phyloP scores from a whole-genome alignment of 1,140 invertebrate species.

The Papilio helenus region DNA sequence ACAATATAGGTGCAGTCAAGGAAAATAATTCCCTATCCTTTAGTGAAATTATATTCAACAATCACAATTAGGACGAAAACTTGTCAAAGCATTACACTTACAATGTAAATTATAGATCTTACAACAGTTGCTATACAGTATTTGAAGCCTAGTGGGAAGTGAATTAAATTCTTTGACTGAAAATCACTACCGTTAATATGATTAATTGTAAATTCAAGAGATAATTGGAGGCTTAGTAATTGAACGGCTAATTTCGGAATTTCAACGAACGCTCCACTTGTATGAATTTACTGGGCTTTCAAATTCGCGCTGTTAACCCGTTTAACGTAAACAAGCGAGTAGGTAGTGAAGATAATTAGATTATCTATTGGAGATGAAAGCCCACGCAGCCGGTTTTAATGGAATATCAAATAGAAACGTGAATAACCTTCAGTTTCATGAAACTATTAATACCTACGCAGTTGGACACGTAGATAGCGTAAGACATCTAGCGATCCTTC shows the following conservation, averaged over 20 bases:
- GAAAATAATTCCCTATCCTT: not conserved
- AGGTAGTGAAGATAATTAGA: constrained; percentile 29
- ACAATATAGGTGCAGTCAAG: not conserved
- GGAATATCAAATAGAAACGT: constrained; percentile 5
- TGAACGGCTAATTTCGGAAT: constrained; percentile 30
- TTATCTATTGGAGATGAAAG: constrained; percentile 28
- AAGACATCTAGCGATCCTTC: not conserved
- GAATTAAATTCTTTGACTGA: not conserved
- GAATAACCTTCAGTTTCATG: constrained; percentile 19
- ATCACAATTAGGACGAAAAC: too few species aligned
- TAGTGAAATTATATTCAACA: too few species aligned
- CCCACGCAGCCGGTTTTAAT: constrained; percentile 21
- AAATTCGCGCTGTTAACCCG: constrained; percentile 18
- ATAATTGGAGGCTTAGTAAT: constrained; percentile 24
- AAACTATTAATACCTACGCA: constrained; percentile 36
- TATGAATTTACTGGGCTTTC: constrained; percentile 33
- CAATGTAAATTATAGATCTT: too few species aligned
- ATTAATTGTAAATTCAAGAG: constrained; percentile 31
- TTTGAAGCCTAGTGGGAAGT: not conserved
- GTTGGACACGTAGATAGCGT: not conserved
- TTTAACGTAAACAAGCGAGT: constrained; percentile 26
- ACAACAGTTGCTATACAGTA: not conserved
- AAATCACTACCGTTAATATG: not conserved
- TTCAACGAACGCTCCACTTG: constrained; percentile 6
- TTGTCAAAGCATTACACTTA: too few species aligned